Conservation (phyloP, 2,888 invertebrate species). For the Pteria penguin region DNA sequence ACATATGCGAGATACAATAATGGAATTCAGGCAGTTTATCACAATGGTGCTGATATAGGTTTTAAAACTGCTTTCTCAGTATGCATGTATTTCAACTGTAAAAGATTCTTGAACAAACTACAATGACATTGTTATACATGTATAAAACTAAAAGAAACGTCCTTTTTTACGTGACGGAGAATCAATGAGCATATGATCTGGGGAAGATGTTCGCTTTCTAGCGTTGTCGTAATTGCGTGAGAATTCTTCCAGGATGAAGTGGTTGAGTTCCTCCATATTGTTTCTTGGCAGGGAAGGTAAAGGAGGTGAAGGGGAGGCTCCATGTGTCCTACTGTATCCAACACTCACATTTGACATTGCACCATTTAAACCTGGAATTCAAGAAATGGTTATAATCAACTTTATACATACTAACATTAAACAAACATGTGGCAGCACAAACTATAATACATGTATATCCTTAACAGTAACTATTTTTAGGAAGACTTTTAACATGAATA, state of each 20-base stretch:
- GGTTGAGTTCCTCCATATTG: constrained; percentile 84
- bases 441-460: too few species aligned
- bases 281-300: constrained; percentile 51
- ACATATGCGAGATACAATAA: too few species aligned
- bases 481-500: too few species aligned
- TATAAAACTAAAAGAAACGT: constrained; percentile 78
- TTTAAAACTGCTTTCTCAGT: background rate
- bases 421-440: too few species aligned
- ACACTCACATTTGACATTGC: constrained; percentile 79
- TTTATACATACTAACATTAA: too few species aligned
- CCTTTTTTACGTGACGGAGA: constrained; percentile 88
- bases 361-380: constrained; percentile 76
- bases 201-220: constrained; percentile 79
- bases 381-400: too few species aligned
- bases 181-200: constrained; percentile 86
- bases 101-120: background rate
- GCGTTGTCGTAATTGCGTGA: constrained; percentile 84
- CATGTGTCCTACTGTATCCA: constrained; percentile 72
- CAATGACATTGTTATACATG: too few species aligned
- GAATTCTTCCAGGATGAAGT: constrained; percentile 86
- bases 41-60: too few species aligned
- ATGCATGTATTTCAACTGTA: background rate
- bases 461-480: too few species aligned
- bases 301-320: constrained; percentile 53
- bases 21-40: too few species aligned